Evolutionary conservation across 2,888 invertebrate species (phyloP), one percentile per base, ranked within the genome.

Genomic region (Hesperia comma): DNA sequence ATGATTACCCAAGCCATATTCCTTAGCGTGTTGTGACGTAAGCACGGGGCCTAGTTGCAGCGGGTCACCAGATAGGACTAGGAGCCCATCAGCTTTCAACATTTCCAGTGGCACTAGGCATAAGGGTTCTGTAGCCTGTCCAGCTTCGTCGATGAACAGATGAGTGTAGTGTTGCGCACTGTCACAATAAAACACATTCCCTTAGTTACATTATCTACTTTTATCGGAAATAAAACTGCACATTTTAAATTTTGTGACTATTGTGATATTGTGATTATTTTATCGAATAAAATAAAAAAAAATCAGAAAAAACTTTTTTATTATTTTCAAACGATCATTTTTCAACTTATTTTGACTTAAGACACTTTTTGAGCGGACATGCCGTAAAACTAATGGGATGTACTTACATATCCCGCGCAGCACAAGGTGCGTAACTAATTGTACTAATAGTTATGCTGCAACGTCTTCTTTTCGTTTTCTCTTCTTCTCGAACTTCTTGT

Each of bases 111-210:
- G 53, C 41, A 51, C 19, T n/a, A 61, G 40, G n/a, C 61, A 51
- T 2, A 40, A 37, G 6, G 61, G 61, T 37, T 61, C 61, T 17
- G 40, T 61, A 10, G 51, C 40, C 12, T 61, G 61, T 6, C 37
- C 61, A 5, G 58, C 58, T 43, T 58, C 58, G 43, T 58, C 58
- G 43, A 58, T 58, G 32, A 58, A 58, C 10, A 58, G 8, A 58
- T 58, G 58, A 1, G 58, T 58, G 10, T 43, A 19, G 21, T 21
- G 2, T 8, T 7, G 10, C 15, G 15, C 32, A 32, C 32, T 15
- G 32, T 10, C 12, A 12, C 37, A 37, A 37, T 3, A 37, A 37
- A 37, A 37, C 37, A 37, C 10, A 37, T 1, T 32, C 7, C 4
- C n/a, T 17, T 14, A 17, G 5, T 17, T 17, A 17, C 1, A 26